Base-by-base conservation (phyloP, 2,113 vertebrate genomes). In the Clarias batrachus region DNA sequence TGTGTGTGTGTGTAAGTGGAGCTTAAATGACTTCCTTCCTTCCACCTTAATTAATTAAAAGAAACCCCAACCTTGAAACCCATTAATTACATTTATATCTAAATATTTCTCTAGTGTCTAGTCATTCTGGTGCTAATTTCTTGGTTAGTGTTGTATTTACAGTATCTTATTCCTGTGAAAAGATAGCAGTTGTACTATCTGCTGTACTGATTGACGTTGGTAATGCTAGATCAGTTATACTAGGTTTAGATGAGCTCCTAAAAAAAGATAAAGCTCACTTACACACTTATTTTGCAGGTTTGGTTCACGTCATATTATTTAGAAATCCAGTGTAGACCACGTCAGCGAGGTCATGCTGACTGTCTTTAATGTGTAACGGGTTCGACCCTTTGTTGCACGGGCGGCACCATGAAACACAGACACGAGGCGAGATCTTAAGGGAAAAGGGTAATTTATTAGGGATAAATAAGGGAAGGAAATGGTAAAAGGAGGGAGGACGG, bases 21-120 rank as follows among this genome's bases (percentile, higher is more conserved):
- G 86, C 66, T 89, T 81, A 83, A 83, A 74, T 71, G 56, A 73
- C 68, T 77, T 74, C 13, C 41, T 83, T 73, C 57, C 85, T 83
- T 63, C 23, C 86, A 85, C 82, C 65, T 81, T 88, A 86, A 56
- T 88, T 83, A 23, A 74, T 73, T 48, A 52, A 74, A 52, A 48
- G 37, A 41, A 73, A 41, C 3, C 70, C 13, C 10, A 37, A 74
- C 71, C 21, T 74, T 23, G 21, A 48, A 37, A 70, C 6, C 12
- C 16, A 33, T 37, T 33, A 70, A 70, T 8, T 19, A 4, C 7
- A 68, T 68, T 70, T 23, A 48, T 48, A 74, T 5, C 48, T 19
- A 25, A 74, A 48, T 23, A 74, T 48, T 25, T 74, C 37, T 41
- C 19, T 7, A 74, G 37, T 41, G 71, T 74, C 12, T 48, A 41